Evolutionary conservation across 2,113 vertebrate genomes (phyloP).

Genomic region (Uria aalge): DNA sequence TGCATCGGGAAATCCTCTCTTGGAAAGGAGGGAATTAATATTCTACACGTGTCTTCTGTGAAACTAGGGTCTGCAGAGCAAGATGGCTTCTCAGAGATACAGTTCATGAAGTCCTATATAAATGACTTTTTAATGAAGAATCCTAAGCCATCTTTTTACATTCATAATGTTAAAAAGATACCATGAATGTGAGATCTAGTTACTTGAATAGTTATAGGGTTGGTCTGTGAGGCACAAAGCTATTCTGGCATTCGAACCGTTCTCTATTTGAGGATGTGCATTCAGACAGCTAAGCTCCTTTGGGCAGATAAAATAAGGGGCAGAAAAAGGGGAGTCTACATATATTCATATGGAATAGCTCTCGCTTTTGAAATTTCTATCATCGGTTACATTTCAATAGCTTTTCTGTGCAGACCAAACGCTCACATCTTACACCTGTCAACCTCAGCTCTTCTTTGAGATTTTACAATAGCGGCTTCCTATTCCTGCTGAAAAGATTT

Average conservation of each 20-base stretch:
- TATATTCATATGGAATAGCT: background rate
- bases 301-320: background rate
- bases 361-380: background rate
- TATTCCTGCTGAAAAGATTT: background rate
- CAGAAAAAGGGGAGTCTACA: background rate
- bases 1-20: background rate
- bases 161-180: background rate
- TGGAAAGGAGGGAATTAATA: constrained; percentile 12
- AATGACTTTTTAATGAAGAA: background rate
- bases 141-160: background rate
- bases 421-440: background rate
- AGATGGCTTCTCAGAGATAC: background rate
- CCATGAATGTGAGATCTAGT: background rate
- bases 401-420: background rate
- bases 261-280: background rate
- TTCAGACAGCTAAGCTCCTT: background rate
- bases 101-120: background rate
- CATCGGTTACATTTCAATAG: background rate
- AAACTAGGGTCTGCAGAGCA: background rate
- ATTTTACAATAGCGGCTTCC: background rate
- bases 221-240: background rate
- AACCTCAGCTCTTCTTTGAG: background rate
- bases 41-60: background rate
- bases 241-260: background rate
- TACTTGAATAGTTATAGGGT: background rate